Base-by-base conservation (phyloP, 2,888 invertebrate species). In the Prosapia bicincta region DNA sequence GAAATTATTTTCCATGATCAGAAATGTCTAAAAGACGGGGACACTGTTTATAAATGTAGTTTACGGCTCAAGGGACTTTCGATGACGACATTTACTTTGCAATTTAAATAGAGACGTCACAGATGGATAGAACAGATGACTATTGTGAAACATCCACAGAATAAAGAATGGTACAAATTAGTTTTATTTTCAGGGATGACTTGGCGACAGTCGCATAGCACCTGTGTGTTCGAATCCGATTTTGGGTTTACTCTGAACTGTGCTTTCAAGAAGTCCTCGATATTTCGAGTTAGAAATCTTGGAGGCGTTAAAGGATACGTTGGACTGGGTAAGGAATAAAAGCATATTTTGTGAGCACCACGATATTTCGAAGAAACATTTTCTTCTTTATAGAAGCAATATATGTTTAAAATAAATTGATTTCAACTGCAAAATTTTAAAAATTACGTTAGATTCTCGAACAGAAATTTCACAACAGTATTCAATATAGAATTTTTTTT, bases 161-260 rank as follows among this genome's bases (percentile, higher is more conserved):
- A 30, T 30, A 30, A 30, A 30, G 30, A 54, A 54, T 54, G n/a
- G 54, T 54, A 54, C 54, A 54, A 54, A 54, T 54, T 20, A 54
- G 54, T 54, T 74, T 77, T 77, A 76, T 78, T 79, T 80, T 72
- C 78, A 81, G 81, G 80, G 79, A 78, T 80, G 79, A 80, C 87
- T 83, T 88, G 87, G 87, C 87, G 87, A 83, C 85, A 89, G 84
- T 91, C 90, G 83, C 88, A 90, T 85, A 90, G 92, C 85, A 91
- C 94, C 84, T 95, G 95, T 87, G 95, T 95, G 80, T 88, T 94
- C 86, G 93, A 94, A 85, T 94, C 95, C 83, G 95, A 95, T 86
- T 95, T 94, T 85, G 95, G 95, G 82, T 94, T 95, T 89, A 91
- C 91, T 85, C 89, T 96, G 85, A 95, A 95, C 89, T 96, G 96